phyloP scores from a whole-genome alignment of 1,140 invertebrate species.

The Tyrophagus putrescentiae region DNA sequence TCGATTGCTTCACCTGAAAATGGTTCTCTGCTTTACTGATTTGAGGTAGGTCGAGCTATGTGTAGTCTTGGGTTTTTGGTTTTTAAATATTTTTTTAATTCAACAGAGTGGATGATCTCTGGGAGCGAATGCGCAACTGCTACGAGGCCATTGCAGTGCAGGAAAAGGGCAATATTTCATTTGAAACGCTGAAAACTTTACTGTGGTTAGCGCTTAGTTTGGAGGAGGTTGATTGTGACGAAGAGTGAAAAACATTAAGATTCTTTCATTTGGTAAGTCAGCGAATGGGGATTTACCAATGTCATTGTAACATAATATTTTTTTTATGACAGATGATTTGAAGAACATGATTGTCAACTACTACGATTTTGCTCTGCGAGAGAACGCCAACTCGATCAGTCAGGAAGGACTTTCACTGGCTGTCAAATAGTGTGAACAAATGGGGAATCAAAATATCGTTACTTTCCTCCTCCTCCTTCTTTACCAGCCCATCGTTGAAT shows the following conservation, averaged over 20 bases:
- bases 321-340: conserved; percentile 5
- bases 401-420: background rate
- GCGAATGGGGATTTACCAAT: background rate
- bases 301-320: background rate
- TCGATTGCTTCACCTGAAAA: background rate
- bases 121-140: background rate
- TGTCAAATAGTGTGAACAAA: background rate
- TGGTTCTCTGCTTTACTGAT: background rate
- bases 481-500: too few relatives aligned
- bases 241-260: background rate
- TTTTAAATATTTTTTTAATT: background rate
- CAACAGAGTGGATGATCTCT: background rate
- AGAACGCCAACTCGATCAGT: conserved; percentile 1
- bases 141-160: background rate
- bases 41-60: background rate
- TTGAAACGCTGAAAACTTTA: background rate
- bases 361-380: conserved; percentile 9
- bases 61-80: background rate
- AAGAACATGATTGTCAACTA: background rate
- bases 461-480: too few relatives aligned
- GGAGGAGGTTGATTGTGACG: background rate
- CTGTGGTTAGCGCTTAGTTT: conserved; percentile 9
- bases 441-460: too few relatives aligned
- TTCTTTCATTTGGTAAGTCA: conserved; percentile 9
- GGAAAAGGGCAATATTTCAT: background rate